A percentile compares a stretch with the other conserved stretches of the same genome.
These are phyloP conservation scores for Istiophorus platypterus DNA, from an alignment of 2,113 vertebrate species.

Conservation along the genomic window DNA sequence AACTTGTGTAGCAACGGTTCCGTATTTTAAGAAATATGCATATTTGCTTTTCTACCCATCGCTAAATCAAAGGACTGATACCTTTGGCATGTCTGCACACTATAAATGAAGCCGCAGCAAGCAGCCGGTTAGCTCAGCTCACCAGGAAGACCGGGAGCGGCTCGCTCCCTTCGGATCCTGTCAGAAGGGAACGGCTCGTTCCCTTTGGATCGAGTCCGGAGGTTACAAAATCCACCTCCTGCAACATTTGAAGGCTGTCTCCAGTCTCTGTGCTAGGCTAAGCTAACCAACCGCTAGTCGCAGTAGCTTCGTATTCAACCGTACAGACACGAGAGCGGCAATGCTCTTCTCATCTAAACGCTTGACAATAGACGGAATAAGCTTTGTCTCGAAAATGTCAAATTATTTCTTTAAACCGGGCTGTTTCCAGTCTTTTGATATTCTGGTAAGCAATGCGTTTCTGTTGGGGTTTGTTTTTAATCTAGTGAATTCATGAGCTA, in stretches of 20 bases:
- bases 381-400: no score
- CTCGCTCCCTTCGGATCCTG: no score
- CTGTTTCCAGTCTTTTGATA: neutral
- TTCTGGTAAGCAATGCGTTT: no score
- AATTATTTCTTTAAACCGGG: neutral
- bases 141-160: neutral
- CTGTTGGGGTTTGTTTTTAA: no score
- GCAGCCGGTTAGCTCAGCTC: neutral
- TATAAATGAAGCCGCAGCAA: neutral
- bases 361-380: neutral
- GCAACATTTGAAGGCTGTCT: neutral
- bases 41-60: neutral
- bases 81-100: neutral
- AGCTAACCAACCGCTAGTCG: neutral
- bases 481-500: neutral
- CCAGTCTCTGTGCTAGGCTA: neutral
- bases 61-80: neutral
- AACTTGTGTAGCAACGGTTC: neutral
- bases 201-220: neutral
- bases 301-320: neutral
- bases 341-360: neutral
- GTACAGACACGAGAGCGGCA: neutral
- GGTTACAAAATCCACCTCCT: neutral
- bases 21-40: neutral
- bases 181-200: no score